These are phyloP conservation scores for Eupithecia subfuscata DNA, from an alignment of 2,888 invertebrate species.

Conservation along the genomic window DNA sequence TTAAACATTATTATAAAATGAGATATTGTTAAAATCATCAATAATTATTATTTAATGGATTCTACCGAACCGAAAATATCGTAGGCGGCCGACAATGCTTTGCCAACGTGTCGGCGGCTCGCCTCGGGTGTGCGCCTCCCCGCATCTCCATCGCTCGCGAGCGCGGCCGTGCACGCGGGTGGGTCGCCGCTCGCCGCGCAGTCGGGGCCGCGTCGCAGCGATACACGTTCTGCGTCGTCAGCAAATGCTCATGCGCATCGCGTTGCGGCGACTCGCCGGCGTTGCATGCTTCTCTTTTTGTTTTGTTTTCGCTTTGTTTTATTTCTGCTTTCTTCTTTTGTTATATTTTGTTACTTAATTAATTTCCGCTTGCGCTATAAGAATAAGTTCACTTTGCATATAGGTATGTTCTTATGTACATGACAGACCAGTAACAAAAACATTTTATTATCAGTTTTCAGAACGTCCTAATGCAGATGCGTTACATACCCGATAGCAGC, in stretches of 20 bases:
- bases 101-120: not conserved
- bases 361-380: not conserved
- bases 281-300: not conserved
- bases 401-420: not conserved
- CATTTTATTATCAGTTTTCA: not conserved
- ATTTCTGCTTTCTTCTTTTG: not conserved
- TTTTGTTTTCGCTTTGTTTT: not conserved
- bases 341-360: not conserved
- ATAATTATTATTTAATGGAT: too few species aligned
- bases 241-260: conserved; percentile 22
- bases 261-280: conserved; percentile 10
- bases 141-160: not conserved
- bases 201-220: not conserved
- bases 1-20: too few species aligned
- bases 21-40: too few species aligned
- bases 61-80: too few species aligned
- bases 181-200: conserved; percentile 7
- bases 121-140: not conserved
- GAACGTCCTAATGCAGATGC: not conserved
- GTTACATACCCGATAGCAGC: not conserved
- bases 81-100: too few species aligned
- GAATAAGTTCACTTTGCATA: too few species aligned
- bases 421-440: not conserved
- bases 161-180: too few species aligned
- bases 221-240: conserved; percentile 30